phyloP scores from a whole-genome alignment of 2,797 vertebrate genomes.

The Aratinga solstitialis region DNA sequence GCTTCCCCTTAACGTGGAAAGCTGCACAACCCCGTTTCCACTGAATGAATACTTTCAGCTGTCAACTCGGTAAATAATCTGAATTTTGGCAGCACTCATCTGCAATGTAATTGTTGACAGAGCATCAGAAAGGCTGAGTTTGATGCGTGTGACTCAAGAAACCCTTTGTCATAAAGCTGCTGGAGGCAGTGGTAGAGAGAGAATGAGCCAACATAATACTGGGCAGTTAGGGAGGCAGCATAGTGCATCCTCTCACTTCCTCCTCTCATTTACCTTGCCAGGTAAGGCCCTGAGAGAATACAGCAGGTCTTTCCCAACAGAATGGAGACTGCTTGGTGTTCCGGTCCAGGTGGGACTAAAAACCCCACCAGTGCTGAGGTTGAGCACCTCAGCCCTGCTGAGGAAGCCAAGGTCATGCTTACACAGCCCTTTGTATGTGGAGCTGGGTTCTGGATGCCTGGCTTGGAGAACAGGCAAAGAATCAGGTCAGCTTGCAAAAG shows the following conservation, averaged over 20 bases:
- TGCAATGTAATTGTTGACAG: background rate
- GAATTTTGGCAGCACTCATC: background rate
- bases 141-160: background rate
- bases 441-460: background rate
- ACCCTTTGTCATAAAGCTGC: background rate
- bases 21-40: background rate
- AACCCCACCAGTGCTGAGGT: accelerated
- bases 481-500: background rate
- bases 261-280: background rate
- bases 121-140: background rate
- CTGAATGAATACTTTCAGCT: background rate
- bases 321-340: background rate
- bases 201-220: background rate
- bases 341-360: background rate
- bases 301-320: background rate
- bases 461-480: background rate
- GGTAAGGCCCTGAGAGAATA: background rate
- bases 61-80: background rate
- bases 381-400: background rate
- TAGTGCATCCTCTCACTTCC: background rate
- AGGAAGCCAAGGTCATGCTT: background rate
- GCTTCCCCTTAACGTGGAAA: background rate
- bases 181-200: background rate
- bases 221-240: background rate
- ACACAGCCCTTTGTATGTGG: background rate